Percentiles rank a stretch among this genome's conserved stretches.
Conservation (phyloP, 1,140 invertebrate genomes). For the Zophobas morio region DNA sequence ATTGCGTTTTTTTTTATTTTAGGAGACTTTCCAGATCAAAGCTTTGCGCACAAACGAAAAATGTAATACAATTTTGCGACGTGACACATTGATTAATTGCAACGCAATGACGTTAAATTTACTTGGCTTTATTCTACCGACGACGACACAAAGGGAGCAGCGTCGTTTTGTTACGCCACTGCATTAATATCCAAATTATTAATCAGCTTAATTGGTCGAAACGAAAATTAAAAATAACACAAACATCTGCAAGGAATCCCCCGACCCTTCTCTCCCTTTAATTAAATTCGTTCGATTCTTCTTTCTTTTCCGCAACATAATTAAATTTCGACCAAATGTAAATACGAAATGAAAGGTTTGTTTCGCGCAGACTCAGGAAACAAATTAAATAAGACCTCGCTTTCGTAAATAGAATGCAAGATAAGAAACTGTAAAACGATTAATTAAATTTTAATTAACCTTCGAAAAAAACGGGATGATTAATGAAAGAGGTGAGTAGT, state of each 20-base stretch:
- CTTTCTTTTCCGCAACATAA: constrained; percentile 2
- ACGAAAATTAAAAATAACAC: constrained; percentile 23
- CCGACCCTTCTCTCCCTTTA: background rate
- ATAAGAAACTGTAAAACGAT: constrained; percentile 20
- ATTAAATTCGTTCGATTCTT: constrained; percentile 31
- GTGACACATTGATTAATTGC: constrained; percentile 40
- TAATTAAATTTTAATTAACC: constrained; percentile 40
- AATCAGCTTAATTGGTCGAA: constrained; percentile 21
- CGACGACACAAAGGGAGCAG: constrained; percentile 16
- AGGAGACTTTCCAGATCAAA: constrained; percentile 8
- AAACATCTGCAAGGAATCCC: constrained; percentile 9
- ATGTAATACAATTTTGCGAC: constrained; percentile 27
- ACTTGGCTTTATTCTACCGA: constrained; percentile 23
- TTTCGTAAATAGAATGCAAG: constrained; percentile 8
- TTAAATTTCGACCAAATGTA: constrained; percentile 2
- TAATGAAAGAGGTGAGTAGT: constrained; percentile 24
- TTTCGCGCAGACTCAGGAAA: background rate
- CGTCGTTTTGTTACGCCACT: constrained; percentile 27
- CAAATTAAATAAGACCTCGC: no score
- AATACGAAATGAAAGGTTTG: constrained; percentile 13
- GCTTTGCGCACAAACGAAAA: constrained; percentile 23
- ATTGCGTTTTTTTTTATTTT: constrained; percentile 13
- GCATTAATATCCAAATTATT: constrained; percentile 40
- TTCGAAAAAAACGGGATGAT: constrained; percentile 18
- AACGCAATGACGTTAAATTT: constrained; percentile 33